Evolutionary conservation across 2,113 vertebrate species (phyloP).

Genomic region (Menura novaehollandiae): DNA sequence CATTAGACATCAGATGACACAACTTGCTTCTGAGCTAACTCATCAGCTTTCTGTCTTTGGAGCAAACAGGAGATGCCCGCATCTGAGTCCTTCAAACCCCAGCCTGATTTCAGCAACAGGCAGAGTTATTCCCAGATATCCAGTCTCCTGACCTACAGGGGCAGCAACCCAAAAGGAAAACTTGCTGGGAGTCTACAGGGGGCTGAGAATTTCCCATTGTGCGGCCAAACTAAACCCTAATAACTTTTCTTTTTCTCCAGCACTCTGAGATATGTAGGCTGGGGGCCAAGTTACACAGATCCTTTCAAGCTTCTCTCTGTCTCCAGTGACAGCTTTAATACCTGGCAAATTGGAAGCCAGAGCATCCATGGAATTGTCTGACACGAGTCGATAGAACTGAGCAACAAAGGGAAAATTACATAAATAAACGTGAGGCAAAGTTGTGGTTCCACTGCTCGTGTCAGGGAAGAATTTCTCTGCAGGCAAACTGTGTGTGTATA

Average conservation of each 20-base stretch:
- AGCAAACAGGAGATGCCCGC: neutral
- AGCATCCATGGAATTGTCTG: neutral
- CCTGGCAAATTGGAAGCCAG: slow-evolving; percentile 5
- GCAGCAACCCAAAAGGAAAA: neutral
- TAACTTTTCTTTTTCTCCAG: neutral
- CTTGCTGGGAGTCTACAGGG: neutral
- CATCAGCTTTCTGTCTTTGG: slow-evolving; percentile 32
- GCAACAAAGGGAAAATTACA: neutral
- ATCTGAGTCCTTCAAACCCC: neutral
- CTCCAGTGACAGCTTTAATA: slow-evolving; percentile 7
- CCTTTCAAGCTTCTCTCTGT: neutral
- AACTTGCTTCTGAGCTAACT: slow-evolving; percentile 31
- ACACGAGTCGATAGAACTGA: neutral
- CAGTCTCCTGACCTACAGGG: neutral
- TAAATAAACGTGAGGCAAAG: neutral
- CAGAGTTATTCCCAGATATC: neutral
- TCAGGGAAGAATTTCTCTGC: neutral
- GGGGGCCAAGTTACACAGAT: neutral
- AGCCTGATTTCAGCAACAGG: neutral
- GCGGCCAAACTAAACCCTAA: neutral
- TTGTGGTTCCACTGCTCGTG: neutral
- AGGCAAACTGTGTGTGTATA: neutral
- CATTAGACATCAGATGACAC: slow-evolving; percentile 27
- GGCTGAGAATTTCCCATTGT: neutral
- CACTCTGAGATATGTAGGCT: neutral